Evolutionary conservation across 2,888 invertebrate species (phyloP), one percentile per base, ranked within the genome.

Genomic region (Steromphala cineraria): DNA sequence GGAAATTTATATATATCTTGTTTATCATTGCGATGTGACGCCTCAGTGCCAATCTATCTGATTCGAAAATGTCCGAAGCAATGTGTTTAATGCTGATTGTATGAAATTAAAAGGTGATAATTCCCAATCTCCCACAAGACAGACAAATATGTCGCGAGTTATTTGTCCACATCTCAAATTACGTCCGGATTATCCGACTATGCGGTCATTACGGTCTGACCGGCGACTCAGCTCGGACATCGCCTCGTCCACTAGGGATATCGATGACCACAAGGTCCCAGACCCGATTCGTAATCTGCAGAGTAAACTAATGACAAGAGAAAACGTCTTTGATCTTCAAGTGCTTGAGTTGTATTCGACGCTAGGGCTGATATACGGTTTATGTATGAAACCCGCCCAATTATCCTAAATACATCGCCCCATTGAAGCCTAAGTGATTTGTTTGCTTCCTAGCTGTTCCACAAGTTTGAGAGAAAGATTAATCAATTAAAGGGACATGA

Each of bases 401-500:
- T 71, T 71, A 71, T 71, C 71, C 40, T 40, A 31, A 71, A 71
- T 71, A 71, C 71, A 71, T 71, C 36, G 19, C 36, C 71, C 71
- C 8, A 40, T 40, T 15, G 36, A 40, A 40, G 40, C 19, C 40
- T 71, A 71, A 71, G 71, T 71, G 71, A 71, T 71, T 71, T 71
- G 71, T 71, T 71, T 71, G 71, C 40, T 31, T 10, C 19, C 31
- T 19, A 31, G 36, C 31, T 71, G 71, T 71, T 4, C 36, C 31
- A 36, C 31, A 36, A 36, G 76, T 76, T 76, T 76, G 76, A 31
- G 55, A 31, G 55, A 76, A 31, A 76, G 76, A 53, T 76, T 76
- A 76, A 76, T 76, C 76, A 76, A 76, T 76, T 76, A 76, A 76
- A 76, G n/a, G 31, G 28, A 53, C 53, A 76, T 76, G 71, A 71